A percentile compares a stretch with the other conserved stretches of the same genome.
Conservation (phyloP, 2,797 vertebrate genomes). For the Pelodytes ibericus region DNA sequence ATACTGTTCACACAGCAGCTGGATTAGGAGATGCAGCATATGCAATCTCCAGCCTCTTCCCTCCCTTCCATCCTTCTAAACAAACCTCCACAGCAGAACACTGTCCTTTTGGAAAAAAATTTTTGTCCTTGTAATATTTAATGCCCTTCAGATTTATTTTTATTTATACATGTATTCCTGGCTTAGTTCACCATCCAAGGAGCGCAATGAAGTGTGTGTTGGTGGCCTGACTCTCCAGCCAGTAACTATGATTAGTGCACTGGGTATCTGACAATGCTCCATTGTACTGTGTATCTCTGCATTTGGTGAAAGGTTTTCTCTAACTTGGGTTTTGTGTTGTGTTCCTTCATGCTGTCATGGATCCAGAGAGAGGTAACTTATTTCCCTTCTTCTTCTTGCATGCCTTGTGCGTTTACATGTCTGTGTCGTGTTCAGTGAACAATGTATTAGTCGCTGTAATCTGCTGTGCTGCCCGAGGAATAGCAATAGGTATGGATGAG, state of each 20-base stretch:
- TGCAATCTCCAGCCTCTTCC: slow-evolving; percentile 62
- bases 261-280: slow-evolving; percentile 12
- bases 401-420: slow-evolving; percentile 7
- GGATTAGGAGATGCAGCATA: slow-evolving; percentile 67
- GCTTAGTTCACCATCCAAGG: slow-evolving; percentile 28
- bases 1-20: slow-evolving; percentile 62
- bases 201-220: slow-evolving; percentile 1
- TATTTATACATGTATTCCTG: slow-evolving; percentile 34
- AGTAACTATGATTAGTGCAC: background rate
- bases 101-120: slow-evolving; percentile 3
- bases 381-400: slow-evolving; percentile 55
- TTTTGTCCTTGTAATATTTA: background rate
- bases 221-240: slow-evolving; percentile 15
- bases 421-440: background rate
- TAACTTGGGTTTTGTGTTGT: slow-evolving; percentile 74
- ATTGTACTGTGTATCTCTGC: slow-evolving; percentile 50
- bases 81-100: slow-evolving; percentile 50
- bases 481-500: background rate
- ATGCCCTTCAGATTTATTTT: background rate
- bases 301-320: slow-evolving; percentile 52
- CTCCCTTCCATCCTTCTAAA: slow-evolving; percentile 65
- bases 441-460: background rate
- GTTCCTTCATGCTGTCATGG: slow-evolving; percentile 77
- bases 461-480: background rate
- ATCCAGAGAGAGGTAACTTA: slow-evolving; percentile 82